Evolutionary conservation across 1,140 invertebrate genomes (phyloP).

Genomic region (Leptinotarsa texana): DNA sequence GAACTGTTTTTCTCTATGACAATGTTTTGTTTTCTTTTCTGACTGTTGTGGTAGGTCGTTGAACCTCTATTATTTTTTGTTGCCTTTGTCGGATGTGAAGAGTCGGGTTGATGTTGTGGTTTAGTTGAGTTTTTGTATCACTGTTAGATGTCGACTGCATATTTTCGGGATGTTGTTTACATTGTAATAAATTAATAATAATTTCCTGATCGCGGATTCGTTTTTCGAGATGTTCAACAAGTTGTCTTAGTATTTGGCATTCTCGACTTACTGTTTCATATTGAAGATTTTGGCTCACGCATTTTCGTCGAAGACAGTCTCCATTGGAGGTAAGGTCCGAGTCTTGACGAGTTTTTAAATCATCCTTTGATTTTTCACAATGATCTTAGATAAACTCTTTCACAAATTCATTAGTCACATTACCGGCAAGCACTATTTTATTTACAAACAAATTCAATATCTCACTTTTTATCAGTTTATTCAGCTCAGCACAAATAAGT

Average conservation of each 20-base stretch:
- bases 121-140: no score
- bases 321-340: background rate
- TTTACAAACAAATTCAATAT: background rate
- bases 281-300: background rate
- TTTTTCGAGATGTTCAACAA: no score
- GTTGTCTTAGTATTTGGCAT: background rate
- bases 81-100: no score
- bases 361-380: background rate
- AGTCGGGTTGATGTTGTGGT: no score
- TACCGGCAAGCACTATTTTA: background rate
- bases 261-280: background rate
- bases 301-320: background rate
- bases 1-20: no score
- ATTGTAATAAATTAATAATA: no score
- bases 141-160: no score
- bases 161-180: no score
- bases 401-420: background rate
- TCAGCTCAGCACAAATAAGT: background rate
- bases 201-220: no score
- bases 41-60: no score
- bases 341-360: background rate
- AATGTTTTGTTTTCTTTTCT: no score
- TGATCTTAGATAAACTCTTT: background rate
- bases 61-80: no score
- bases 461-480: background rate